These are phyloP conservation scores for Agrochola lota DNA, from an alignment of 2,888 invertebrate genomes.

Conservation along the genomic window DNA sequence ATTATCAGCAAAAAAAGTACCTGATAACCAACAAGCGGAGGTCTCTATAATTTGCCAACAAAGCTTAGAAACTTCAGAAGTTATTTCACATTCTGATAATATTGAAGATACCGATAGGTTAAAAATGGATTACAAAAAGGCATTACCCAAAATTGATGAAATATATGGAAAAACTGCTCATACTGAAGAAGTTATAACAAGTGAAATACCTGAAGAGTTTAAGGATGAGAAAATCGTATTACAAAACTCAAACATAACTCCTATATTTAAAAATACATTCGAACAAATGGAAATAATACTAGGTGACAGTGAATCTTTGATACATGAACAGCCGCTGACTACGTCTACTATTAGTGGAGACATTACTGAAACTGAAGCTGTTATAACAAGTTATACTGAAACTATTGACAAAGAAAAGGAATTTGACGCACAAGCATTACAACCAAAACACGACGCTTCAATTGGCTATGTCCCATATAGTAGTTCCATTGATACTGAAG, in stretches of 20 bases:
- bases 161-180: slow-evolving; percentile 85
- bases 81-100: slow-evolving; percentile 89
- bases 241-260: slow-evolving; percentile 73
- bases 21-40: slow-evolving; percentile 85
- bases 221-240: slow-evolving; percentile 71
- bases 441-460: slow-evolving; percentile 73
- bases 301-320: slow-evolving; percentile 87
- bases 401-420: slow-evolving; percentile 90
- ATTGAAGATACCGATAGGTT: slow-evolving; percentile 80
- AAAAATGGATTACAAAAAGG: slow-evolving; percentile 80
- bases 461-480: slow-evolving; percentile 80
- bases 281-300: slow-evolving; percentile 87
- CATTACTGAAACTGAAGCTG: slow-evolving; percentile 89
- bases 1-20: slow-evolving; percentile 78
- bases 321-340: slow-evolving; percentile 72
- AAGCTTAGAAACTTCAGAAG: slow-evolving; percentile 90
- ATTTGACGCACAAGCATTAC: slow-evolving; percentile 76
- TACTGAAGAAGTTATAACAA: slow-evolving; percentile 81
- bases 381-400: slow-evolving; percentile 90
- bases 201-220: slow-evolving; percentile 78
- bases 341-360: slow-evolving; percentile 84
- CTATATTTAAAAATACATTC: slow-evolving; percentile 82
- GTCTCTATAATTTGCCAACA: slow-evolving; percentile 84
- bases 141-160: slow-evolving; percentile 80
- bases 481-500: slow-evolving; percentile 82